phyloP scores from a whole-genome alignment of 2,113 vertebrate species.

The Oncorhynchus keta region DNA sequence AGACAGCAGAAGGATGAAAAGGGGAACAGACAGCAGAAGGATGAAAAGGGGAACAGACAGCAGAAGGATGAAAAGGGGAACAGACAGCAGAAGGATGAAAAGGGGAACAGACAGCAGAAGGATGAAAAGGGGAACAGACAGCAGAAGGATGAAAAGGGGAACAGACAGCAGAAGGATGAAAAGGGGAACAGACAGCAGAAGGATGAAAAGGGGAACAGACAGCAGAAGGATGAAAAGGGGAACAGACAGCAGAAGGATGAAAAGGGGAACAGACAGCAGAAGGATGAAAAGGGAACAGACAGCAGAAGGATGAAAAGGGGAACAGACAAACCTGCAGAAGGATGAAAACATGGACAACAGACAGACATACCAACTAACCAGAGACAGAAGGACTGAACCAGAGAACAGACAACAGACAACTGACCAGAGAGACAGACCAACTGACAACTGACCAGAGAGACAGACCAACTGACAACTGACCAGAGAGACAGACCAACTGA shows the following conservation, averaged over 20 bases:
- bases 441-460: too few relatives aligned
- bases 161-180: not conserved
- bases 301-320: not conserved
- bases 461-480: too few relatives aligned
- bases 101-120: not conserved
- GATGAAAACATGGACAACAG: too few relatives aligned
- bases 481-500: too few relatives aligned
- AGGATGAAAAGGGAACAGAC: constrained; percentile 4
- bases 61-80: constrained; percentile 2
- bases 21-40: not conserved
- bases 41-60: constrained; percentile 3
- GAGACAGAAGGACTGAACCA: too few relatives aligned
- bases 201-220: not conserved
- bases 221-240: not conserved
- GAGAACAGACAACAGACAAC: too few relatives aligned
- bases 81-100: not conserved
- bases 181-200: not conserved
- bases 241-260: too few relatives aligned
- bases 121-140: not conserved
- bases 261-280: not conserved
- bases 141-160: not conserved
- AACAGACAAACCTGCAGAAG: too few relatives aligned
- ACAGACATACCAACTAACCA: too few relatives aligned
- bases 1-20: not conserved
- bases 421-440: too few relatives aligned